Base-by-base conservation (phyloP, 2,113 vertebrate species). In the Mobula birostris region DNA sequence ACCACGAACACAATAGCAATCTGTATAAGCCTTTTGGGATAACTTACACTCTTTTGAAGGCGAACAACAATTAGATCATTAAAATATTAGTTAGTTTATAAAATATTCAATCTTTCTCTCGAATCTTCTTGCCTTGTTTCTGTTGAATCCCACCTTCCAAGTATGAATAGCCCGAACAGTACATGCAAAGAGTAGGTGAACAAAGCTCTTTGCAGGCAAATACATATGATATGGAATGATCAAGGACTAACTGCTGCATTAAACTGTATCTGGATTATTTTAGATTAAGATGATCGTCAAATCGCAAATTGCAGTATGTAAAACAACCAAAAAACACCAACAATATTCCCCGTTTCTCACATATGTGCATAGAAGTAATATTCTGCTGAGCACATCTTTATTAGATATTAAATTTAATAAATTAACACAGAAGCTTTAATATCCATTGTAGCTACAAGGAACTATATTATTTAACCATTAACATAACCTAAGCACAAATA, bases 71-170 rank as follows among this genome's bases (percentile, higher is more conserved):
- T 93, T 40, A 76, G 21, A 76, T 48, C 68, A 48, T 74, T 36
- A 93, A 40, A 93, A 93, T 93, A 74, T 93, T 48, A 90, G 61
- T 19, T 66, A 90, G 61, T 66, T n/a, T 66, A 93, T 93, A 93
- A 76, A 90, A n/a, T 93, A 72, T 74, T 74, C 91, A 93, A 29
- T 93, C 17, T 74, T 92, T 92, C 70, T 29, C 8, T 72, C 68
- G 24, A 56, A 24, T 48, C 70, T 56, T 93, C 70, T 48, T 66
- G 1, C 9, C 24, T 12, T 21, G 1, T 74, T 93, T 74, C 24
- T 8, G 21, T 48, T 93, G 48, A 68, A 72, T 11, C 9, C 32
- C 32, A 93, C 68, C 90, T 48, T 93, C 61, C 63, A 93, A 48
- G 40, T 76, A 1, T 93, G 91, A 74, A 76, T 93, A 56, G 21